Evolutionary conservation across 2,113 vertebrate genomes (phyloP).

Genomic region (Oreochromis niloticus): DNA sequence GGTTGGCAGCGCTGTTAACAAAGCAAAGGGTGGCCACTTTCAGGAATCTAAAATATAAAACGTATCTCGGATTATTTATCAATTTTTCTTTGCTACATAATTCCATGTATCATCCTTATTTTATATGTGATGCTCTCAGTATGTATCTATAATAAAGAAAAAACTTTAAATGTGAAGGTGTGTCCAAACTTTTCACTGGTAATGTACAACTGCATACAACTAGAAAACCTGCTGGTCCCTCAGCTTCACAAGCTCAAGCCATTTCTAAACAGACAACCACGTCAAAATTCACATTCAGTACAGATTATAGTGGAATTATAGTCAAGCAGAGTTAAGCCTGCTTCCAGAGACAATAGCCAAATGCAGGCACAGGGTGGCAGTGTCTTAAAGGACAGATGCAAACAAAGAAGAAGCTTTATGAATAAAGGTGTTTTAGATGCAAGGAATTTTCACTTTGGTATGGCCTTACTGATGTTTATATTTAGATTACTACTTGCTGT

Average conservation of each 20-base stretch:
- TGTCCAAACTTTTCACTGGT: fast-evolving
- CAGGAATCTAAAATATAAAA: not conserved
- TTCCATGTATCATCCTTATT: not conserved
- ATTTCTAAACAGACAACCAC: not conserved
- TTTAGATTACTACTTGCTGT: too few relatives aligned
- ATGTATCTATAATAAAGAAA: not conserved
- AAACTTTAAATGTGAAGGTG: not conserved
- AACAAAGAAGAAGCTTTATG: not conserved
- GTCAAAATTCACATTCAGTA: fast-evolving
- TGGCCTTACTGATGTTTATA: too few relatives aligned
- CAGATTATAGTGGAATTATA: not conserved
- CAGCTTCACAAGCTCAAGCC: not conserved
- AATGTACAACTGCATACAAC: not conserved
- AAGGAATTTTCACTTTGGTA: not conserved
- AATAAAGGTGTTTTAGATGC: not conserved
- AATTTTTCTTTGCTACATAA: not conserved
- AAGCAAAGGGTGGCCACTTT: not conserved
- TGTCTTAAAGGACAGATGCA: not conserved
- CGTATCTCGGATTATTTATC: not conserved
- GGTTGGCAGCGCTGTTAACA: too few relatives aligned
- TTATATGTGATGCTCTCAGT: not conserved
- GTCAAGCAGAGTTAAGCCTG: not conserved
- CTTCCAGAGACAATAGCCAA: not conserved
- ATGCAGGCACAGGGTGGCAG: not conserved
- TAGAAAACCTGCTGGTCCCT: not conserved